phyloP scores from a whole-genome alignment of 2,797 vertebrate genomes.

The Megalops cyprinoides region DNA sequence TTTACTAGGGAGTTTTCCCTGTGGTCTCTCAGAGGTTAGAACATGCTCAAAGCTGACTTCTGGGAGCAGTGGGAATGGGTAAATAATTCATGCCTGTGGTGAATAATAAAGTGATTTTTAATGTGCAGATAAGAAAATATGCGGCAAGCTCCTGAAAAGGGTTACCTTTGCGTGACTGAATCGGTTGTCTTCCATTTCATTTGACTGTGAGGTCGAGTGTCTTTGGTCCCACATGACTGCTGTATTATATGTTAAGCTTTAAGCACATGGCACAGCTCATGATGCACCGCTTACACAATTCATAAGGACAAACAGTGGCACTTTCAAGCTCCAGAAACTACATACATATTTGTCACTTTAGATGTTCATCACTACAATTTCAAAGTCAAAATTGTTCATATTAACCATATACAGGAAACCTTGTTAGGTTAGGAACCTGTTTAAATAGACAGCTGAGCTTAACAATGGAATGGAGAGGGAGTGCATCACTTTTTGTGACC shows the following conservation, averaged over 20 bases:
- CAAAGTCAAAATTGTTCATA: no score
- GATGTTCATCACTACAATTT: not conserved
- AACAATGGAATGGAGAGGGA: no score
- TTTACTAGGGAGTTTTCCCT: not conserved
- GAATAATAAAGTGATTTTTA: conserved; percentile 54
- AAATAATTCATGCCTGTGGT: conserved; percentile 52
- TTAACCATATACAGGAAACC: no score
- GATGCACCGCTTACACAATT: not conserved
- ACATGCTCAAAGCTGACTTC: not conserved
- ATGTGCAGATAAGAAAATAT: conserved; percentile 48
- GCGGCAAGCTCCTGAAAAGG: conserved; percentile 19
- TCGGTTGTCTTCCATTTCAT: conserved; percentile 19
- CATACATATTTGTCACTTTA: no score
- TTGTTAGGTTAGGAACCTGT: no score
- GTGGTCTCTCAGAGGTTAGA: not conserved
- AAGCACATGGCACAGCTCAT: not conserved
- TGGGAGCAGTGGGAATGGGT: conserved; percentile 34
- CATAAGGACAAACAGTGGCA: not conserved
- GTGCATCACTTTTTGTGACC: no score
- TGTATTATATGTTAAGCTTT: not conserved
- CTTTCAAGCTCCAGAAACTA: no score
- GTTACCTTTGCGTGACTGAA: conserved; percentile 51
- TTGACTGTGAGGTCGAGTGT: not conserved
- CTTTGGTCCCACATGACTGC: not conserved
- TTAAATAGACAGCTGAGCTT: no score